Percentiles rank a stretch among this genome's conserved stretches.
Conservation (phyloP, 2,797 vertebrate genomes). For the Sebastes hubbsi region DNA sequence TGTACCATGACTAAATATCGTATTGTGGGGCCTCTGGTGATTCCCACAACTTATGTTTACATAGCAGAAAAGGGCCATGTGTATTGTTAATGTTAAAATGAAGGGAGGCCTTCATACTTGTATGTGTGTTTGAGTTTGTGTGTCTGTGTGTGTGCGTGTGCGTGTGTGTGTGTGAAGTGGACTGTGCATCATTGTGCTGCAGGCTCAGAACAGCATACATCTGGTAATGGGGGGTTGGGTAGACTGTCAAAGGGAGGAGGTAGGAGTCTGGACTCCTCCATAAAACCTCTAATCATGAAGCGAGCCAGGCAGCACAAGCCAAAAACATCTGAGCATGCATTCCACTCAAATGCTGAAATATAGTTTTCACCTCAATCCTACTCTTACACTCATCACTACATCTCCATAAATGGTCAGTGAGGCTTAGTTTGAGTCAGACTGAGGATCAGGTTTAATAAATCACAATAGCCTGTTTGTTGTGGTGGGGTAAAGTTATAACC, state of each 20-base stretch:
- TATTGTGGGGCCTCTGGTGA: too few relatives aligned
- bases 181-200: conserved; percentile 82
- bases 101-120: conserved; percentile 44
- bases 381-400: conserved; percentile 37
- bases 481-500: not conserved
- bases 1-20: too few relatives aligned
- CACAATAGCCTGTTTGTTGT: conserved; percentile 2
- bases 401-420: conserved; percentile 70
- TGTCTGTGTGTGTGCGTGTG: conserved; percentile 33
- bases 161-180: conserved; percentile 60
- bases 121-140: conserved; percentile 19
- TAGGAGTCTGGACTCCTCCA: conserved; percentile 52
- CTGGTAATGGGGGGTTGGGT: conserved; percentile 77
- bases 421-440: conserved; percentile 31
- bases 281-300: conserved; percentile 59
- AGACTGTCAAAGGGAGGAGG: conserved; percentile 49
- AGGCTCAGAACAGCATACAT: conserved; percentile 75
- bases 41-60: not conserved
- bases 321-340: conserved; percentile 61
- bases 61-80: conserved; percentile 18
- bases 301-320: conserved; percentile 24
- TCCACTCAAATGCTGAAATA: conserved; percentile 70
- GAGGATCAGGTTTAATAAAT: conserved; percentile 36
- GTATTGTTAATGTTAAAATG: conserved; percentile 50
- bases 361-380: conserved; percentile 47